phyloP scores from a whole-genome alignment of 1,140 invertebrate species.

The Drosophila rhopaloa region DNA sequence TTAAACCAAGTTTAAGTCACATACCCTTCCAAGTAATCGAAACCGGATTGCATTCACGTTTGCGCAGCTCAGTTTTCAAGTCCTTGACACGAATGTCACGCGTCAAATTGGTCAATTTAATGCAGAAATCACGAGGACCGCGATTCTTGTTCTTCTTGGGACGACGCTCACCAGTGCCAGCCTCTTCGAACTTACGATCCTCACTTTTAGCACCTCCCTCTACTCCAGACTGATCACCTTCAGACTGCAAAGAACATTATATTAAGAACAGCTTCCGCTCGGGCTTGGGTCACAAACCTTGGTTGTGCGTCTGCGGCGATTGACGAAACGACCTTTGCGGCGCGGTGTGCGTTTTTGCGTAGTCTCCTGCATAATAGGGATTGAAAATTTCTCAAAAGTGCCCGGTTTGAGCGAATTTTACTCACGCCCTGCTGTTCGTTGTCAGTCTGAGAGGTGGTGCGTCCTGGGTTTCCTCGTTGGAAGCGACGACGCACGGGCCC shows the following conservation, averaged over 20 bases:
- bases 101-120: constrained; percentile 87
- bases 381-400: background rate
- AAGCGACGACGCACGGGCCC: constrained; percentile 75
- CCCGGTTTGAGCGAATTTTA: background rate
- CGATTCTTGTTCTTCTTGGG: constrained; percentile 68
- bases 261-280: background rate
- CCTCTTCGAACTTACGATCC: constrained; percentile 73
- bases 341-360: constrained; percentile 73
- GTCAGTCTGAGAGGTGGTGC: constrained; percentile 82
- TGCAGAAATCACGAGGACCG: constrained; percentile 85
- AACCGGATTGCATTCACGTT: constrained; percentile 87
- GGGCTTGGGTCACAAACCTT: constrained; percentile 47
- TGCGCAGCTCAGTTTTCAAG: constrained; percentile 86
- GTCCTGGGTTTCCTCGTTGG: constrained; percentile 79
- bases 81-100: constrained; percentile 87
- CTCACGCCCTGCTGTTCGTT: constrained; percentile 77
- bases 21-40: constrained; percentile 87
- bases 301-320: constrained; percentile 77
- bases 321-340: constrained; percentile 73
- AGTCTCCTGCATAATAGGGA: constrained; percentile 49
- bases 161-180: constrained; percentile 62
- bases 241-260: constrained; percentile 55
- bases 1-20: background rate
- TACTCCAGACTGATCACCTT: constrained; percentile 80
- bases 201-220: constrained; percentile 79